phyloP scores from a whole-genome alignment of 2,797 vertebrate species.

The Aratinga solstitialis region DNA sequence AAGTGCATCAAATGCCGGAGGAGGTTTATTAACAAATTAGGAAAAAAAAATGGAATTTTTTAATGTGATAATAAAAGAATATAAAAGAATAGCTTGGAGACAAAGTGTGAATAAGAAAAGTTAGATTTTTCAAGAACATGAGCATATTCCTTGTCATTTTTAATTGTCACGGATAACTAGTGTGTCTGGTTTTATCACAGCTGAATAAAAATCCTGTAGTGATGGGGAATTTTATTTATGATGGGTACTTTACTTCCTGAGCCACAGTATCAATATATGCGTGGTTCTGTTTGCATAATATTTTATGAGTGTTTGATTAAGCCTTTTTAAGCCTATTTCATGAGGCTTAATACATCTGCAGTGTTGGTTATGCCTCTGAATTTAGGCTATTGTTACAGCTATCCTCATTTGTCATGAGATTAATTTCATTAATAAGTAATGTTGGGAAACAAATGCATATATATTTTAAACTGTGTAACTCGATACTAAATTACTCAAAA shows the following conservation, averaged over 20 bases:
- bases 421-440: background rate
- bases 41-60: background rate
- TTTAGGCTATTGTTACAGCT: background rate
- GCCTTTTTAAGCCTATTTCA: constrained; percentile 30
- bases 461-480: background rate
- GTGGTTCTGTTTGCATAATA: constrained; percentile 9
- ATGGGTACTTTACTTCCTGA: background rate
- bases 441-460: background rate
- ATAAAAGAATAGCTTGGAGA: background rate
- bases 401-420: background rate
- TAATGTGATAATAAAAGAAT: background rate
- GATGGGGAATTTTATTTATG: background rate
- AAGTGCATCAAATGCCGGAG: background rate
- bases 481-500: background rate
- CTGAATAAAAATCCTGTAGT: background rate
- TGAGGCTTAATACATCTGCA: background rate
- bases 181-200: background rate
- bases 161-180: background rate
- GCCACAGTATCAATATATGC: background rate
- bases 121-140: background rate
- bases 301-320: constrained; percentile 12
- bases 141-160: background rate
- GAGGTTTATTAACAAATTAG: background rate
- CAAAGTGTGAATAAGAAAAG: background rate
- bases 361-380: background rate